Percentiles rank a stretch among this genome's conserved stretches.
phyloP scores from a whole-genome alignment of 35 echinoderm and acorn worm species.

The Holothuria glaberrima region DNA sequence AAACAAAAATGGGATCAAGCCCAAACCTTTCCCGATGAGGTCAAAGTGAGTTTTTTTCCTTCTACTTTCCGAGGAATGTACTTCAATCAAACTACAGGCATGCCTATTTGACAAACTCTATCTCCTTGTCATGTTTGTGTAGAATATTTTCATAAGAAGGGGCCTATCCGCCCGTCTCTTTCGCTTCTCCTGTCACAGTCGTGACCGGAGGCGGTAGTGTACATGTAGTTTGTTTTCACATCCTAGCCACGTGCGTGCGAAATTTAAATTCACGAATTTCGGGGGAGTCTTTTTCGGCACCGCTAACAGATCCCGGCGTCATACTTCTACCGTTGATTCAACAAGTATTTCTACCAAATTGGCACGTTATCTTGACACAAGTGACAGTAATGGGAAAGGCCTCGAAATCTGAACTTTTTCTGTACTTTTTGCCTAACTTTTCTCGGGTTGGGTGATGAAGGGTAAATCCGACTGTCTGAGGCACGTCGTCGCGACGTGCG shows the following conservation, averaged over 20 bases:
- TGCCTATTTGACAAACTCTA: neutral
- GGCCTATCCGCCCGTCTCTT: conserved; percentile 3
- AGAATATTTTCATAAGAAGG: conserved; percentile 39
- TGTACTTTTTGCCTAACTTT: too few relatives aligned
- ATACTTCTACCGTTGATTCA: conserved; percentile 11
- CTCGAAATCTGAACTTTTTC: too few relatives aligned
- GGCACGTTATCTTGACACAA: conserved; percentile 19
- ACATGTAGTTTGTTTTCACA: conserved; percentile 29
- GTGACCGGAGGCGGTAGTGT: conserved; percentile 4
- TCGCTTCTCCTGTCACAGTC: conserved; percentile 22
- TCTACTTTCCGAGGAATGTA: neutral
- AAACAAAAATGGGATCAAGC: neutral
- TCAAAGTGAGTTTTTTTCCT: neutral
- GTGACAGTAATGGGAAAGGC: conserved; percentile 29
- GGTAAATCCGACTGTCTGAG: too few relatives aligned
- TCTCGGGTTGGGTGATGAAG: too few relatives aligned
- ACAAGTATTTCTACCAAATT: conserved; percentile 13
- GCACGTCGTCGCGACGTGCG: too few relatives aligned
- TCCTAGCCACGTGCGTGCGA: conserved; percentile 37
- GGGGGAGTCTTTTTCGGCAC: conserved; percentile 4
- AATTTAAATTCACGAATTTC: conserved; percentile 41
- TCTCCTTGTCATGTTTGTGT: neutral
- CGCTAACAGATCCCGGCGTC: conserved; percentile 48
- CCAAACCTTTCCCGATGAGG: conserved; percentile 13
- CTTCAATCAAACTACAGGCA: conserved; percentile 20